A percentile compares a stretch with the other conserved stretches of the same genome.
phyloP scores from a whole-genome alignment of 2,113 vertebrate species.

The Alethe castanea region DNA sequence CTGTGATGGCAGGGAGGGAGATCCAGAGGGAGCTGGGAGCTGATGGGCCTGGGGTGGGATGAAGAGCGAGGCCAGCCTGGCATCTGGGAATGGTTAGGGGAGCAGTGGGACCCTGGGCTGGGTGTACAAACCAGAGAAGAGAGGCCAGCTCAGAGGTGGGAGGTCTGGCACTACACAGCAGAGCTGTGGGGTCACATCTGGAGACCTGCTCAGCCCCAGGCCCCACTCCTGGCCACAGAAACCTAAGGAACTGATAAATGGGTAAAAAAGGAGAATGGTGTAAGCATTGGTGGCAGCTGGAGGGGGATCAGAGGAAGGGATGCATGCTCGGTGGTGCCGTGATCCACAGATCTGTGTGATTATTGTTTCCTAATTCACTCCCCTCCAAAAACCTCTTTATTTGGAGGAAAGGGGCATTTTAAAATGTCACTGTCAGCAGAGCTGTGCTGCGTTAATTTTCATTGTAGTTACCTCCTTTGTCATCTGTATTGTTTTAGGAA shows the following conservation, averaged over 20 bases:
- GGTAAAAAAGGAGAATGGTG: background rate
- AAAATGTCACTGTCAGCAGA: background rate
- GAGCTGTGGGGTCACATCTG: slow-evolving; percentile 43
- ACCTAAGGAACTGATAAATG: background rate
- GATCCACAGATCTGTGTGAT: background rate
- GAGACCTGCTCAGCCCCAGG: background rate
- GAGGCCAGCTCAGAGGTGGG: slow-evolving; percentile 26
- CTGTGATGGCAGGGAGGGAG: background rate
- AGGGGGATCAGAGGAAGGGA: background rate
- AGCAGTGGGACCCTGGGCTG: background rate
- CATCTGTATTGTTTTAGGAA: slow-evolving; percentile 34
- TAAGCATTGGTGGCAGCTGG: background rate
- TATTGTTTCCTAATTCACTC: background rate
- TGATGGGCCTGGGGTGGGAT: background rate
- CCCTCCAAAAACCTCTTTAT: background rate
- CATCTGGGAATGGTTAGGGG: slow-evolving; percentile 44
- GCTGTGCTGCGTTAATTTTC: background rate
- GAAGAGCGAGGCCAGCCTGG: background rate
- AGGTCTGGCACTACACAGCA: background rate
- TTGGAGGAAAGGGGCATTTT: background rate
- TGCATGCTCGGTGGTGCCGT: accelerated
- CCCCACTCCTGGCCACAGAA: background rate
- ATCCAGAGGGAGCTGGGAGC: background rate
- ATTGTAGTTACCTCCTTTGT: slow-evolving; percentile 24
- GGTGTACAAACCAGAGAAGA: slow-evolving; percentile 28